These are phyloP conservation scores for Neosalanx taihuensis DNA, from an alignment of 2,797 vertebrate genomes.

Conservation along the genomic window DNA sequence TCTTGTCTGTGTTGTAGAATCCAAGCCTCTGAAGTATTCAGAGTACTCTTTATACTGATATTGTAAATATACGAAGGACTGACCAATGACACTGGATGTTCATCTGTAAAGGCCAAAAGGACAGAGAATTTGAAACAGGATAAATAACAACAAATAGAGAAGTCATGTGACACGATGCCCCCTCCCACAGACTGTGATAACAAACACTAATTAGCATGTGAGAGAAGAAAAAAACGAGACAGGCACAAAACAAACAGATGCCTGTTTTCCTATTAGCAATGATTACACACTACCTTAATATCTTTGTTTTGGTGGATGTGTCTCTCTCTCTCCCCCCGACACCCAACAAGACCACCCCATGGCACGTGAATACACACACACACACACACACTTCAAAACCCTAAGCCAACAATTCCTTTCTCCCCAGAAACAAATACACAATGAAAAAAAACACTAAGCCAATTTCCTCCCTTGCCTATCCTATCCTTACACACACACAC, in stretches of 20 bases:
- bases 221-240: slow-evolving; percentile 71
- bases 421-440: slow-evolving; percentile 75
- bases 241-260: slow-evolving; percentile 62
- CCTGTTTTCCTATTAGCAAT: slow-evolving; percentile 63
- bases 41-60: too few relatives aligned
- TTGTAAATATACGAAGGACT: too few relatives aligned
- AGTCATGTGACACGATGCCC: slow-evolving; percentile 47
- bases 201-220: slow-evolving; percentile 74
- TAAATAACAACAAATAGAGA: slow-evolving; percentile 39
- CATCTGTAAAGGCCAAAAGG: slow-evolving; percentile 29
- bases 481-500: slow-evolving; percentile 46
- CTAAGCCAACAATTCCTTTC: slow-evolving; percentile 57
- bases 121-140: slow-evolving; percentile 42
- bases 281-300: slow-evolving; percentile 68
- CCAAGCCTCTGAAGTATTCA: too few relatives aligned
- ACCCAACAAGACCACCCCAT: slow-evolving; percentile 32
- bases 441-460: slow-evolving; percentile 74
- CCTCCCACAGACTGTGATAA: slow-evolving; percentile 67
- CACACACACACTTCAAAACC: slow-evolving; percentile 43
- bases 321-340: slow-evolving; percentile 34
- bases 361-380: slow-evolving; percentile 21
- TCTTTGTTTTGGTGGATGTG: slow-evolving; percentile 72
- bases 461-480: slow-evolving; percentile 68
- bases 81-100: too few relatives aligned
- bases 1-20: too few relatives aligned